Evolutionary conservation across 2,888 invertebrate genomes (phyloP).

Genomic region (Entomobrya proxima): DNA sequence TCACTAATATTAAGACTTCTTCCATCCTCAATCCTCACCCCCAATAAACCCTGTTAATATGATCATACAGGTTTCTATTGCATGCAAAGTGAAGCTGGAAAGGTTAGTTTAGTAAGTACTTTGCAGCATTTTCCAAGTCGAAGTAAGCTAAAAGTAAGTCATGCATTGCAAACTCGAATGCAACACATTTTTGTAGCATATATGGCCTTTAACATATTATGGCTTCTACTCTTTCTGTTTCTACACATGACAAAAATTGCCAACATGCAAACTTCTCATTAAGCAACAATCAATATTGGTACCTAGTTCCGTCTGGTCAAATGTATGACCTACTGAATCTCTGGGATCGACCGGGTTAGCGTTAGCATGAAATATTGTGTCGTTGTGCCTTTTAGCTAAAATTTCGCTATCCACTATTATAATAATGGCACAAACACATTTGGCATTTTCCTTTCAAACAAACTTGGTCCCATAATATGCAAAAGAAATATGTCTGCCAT

Average conservation of each 20-base stretch:
- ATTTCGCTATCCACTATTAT: not conserved
- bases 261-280: constrained; percentile 65
- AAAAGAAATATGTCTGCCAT: no score
- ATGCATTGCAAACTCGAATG: not conserved
- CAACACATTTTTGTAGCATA: constrained; percentile 31
- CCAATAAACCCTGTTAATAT: no score
- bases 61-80: no score
- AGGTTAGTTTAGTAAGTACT: no score
- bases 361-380: not conserved
- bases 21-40: no score
- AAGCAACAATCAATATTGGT: constrained; percentile 56
- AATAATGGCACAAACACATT: not conserved
- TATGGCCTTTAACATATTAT: no score
- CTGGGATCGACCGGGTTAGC: not conserved
- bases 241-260: not conserved
- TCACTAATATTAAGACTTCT: no score
- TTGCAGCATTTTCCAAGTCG: not conserved
- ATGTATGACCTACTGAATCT: constrained; percentile 51
- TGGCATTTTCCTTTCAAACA: not conserved
- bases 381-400: not conserved
- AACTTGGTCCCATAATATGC: no score
- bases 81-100: no score
- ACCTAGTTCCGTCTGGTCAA: constrained; percentile 9
- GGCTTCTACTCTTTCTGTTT: no score
- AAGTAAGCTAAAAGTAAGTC: not conserved